Base-by-base conservation (phyloP, 2,888 invertebrate species). In the Boloria euphrosyne region DNA sequence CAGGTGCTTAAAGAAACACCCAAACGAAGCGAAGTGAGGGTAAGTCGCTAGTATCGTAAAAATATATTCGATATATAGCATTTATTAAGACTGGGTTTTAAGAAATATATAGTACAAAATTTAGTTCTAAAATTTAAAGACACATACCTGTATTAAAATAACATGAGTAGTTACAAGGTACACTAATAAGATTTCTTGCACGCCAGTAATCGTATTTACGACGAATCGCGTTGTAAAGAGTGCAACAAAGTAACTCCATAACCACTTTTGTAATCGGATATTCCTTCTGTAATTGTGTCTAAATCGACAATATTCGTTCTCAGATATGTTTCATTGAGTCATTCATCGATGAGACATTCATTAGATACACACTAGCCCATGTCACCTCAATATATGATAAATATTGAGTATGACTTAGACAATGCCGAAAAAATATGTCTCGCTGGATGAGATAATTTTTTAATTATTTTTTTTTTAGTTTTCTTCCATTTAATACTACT, bases 271-370 rank as follows among this genome's bases (percentile, higher is more conserved):
- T 65, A 65, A 78, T 73, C 70, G 67, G 75, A 82, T 84, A 86
- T 87, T 82, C 79, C 78, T 80, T 76, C 74, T 73, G 84, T 85
- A 86, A 88, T 87, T 83, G 88, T 80, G 79, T 80, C 83, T 81
- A 86, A 88, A 87, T 84, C 83, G 87, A 81, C 76, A 75, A 76
- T 85, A 87, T 87, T 87, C 85, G 82, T 85, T 79, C 76, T 75
- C 70, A 69, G 76, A 76, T 77, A 73, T 78, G 80, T 78, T 78
- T 74, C 74, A 76, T 82, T 77, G 80, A 69, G 78, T 81, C 83
- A 84, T 84, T 82, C 81, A 82, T 87, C 82, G 82, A 78, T 78
- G 72, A 81, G 82, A 85, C 82, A 85, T 89, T 89, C 85, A 87
- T 89, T 89, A 86, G 80, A 76, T 72, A 70, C 78, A 78, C 81